Evolutionary conservation across 1,140 invertebrate species (phyloP), one percentile per base, ranked within the genome.

Genomic region (Ruditapes philippinarum): DNA sequence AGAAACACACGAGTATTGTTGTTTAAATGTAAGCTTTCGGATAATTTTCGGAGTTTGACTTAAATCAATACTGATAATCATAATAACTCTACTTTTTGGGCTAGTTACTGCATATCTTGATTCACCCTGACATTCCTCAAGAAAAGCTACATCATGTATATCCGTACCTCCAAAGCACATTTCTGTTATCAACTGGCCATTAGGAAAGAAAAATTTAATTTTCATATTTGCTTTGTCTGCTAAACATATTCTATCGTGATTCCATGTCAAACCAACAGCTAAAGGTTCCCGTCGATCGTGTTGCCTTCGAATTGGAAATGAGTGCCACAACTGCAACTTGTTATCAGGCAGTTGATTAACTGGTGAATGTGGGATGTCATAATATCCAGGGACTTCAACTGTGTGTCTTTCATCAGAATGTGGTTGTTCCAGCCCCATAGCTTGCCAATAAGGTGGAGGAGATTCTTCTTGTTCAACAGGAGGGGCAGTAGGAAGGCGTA

Each of bases 361-460:
- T 74, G 19, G 31, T 0, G 57, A 45, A 33, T 60, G 54, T 40
- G 17, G 36, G n/a, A 79, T 65, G n/a, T 79, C 74, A 68, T 57
- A 31, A 28, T 86, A 86, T 28, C 84, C 57, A 22, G 84, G 84
- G 19, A 86, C 78, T 65, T 54, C 70, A 38, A 11, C 17, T 42
- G 17, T 49, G 17, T 12, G 36, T n/a, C 28, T 19, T 9, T 45
- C 11, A 19, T 17, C 14, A 5, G 11, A 49, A 51, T 86, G 28
- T 22, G 85, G 85, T 36, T 31, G 54, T 9, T 57, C 12, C 0
- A 88, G 42, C 68, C 85, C 85, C 60, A 88, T 60, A 0, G 85
- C 85, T 33, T 88, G 85, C 85, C 85, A 88, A 40, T 88, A 88
- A n/a, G 85, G 76, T 2, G 85, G 85, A 36, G 85, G 85, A 38